Base-by-base conservation (phyloP, 2,888 invertebrate species). In the Adelphocoris suturalis region DNA sequence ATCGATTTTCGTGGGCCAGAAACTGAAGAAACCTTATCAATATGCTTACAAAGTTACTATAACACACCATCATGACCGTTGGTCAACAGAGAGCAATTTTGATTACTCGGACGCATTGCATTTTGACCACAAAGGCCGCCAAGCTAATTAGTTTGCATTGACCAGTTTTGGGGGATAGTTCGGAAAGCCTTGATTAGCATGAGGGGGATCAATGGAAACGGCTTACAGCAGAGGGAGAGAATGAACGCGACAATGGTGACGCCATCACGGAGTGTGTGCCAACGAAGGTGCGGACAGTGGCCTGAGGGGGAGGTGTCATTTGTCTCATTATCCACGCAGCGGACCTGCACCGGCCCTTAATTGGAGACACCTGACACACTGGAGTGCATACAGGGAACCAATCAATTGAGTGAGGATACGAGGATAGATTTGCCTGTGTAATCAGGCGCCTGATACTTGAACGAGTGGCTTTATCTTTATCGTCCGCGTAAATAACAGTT, bases 311-410 rank as follows among this genome's bases (percentile, higher is more conserved):
- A 4, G 78, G 78, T n/a, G 37, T 80, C 37, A 80, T 80, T 80
- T 80, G 78, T 80, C 78, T 80, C 78, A 80, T 80, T 47, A 80
- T 80, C 78, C 78, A 47, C 78, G 37, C 78, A 80, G 47, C 78
- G 37, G 68, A 23, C 78, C 78, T 46, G 16, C 16, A 80, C 78
- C n/a, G 46, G 28, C 37, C 78, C 28, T 80, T 80, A 80, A 80
- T 80, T 80, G 78, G 78, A 80, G 47, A 46, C 78, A 46, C 68
- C 68, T 68, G 68, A 68, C 68, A 68, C 68, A 23, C 23, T 23
- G 68, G 68, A 19, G 11, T 3, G 7, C 68, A 23, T 68, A 23
- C 27, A 68, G 23, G 27, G 68, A 68, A 68, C 23, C 68, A 68
- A 68, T 68, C 68, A 68, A 68, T 68, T 23, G 68, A 12, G 23